Evolutionary conservation across 1,140 invertebrate species (phyloP).

Genomic region (Dreissena rostriformis): DNA sequence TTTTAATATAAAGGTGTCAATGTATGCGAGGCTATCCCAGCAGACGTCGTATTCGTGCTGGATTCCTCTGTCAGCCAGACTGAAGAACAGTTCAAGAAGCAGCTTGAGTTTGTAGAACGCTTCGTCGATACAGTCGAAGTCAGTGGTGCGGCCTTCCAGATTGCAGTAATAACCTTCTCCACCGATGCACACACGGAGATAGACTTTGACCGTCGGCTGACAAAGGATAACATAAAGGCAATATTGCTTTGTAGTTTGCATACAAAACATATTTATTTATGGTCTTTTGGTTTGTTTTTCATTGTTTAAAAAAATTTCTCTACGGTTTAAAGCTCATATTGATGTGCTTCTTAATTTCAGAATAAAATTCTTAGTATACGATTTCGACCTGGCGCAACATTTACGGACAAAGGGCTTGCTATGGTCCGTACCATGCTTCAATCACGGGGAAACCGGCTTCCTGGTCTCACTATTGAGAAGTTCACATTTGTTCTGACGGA

Average conservation of each 20-base stretch:
- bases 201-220: conserved; percentile 18
- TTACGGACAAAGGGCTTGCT: conserved; percentile 6
- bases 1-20: background rate
- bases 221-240: conserved; percentile 10
- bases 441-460: conserved; percentile 7
- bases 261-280: background rate
- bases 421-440: background rate
- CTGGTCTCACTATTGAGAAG: too few relatives aligned
- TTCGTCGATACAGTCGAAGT: conserved; percentile 27
- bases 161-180: conserved; percentile 39
- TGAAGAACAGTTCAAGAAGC: conserved; percentile 31
- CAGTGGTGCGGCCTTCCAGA: conserved; percentile 23
- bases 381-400: background rate
- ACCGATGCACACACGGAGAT: conserved; percentile 41
- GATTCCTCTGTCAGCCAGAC: conserved; percentile 41
- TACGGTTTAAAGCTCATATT: background rate
- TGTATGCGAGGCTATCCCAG: conserved; percentile 24
- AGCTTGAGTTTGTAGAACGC: conserved; percentile 37
- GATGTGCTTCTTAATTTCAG: background rate
- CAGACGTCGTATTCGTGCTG: conserved; percentile 40
- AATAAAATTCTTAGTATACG: background rate
- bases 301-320: background rate
- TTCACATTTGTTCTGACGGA: conserved; percentile 44
- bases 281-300: background rate
- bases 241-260: background rate